Conservation (phyloP, 2,888 invertebrate genomes). For the Epinotia brunnichana region DNA sequence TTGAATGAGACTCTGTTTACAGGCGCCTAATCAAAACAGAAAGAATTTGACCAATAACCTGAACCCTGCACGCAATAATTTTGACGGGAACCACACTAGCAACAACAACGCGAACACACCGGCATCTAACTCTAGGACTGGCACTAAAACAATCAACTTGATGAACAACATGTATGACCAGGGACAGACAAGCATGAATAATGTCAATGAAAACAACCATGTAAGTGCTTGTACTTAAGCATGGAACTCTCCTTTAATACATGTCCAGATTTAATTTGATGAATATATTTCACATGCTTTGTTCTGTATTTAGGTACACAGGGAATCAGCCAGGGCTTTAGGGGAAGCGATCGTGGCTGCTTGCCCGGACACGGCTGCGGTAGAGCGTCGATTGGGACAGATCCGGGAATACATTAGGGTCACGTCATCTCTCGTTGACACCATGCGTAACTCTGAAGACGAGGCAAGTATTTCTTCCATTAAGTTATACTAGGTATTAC, state of each 20-base stretch:
- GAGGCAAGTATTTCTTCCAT: constrained; percentile 76
- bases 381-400: constrained; percentile 87
- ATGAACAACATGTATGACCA: constrained; percentile 81
- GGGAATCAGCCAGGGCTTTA: constrained; percentile 74
- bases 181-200: constrained; percentile 73
- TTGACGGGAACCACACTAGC: constrained; percentile 69
- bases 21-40: constrained; percentile 75
- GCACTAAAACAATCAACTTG: constrained; percentile 75
- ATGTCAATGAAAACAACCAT: constrained; percentile 74
- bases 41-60: constrained; percentile 77
- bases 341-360: constrained; percentile 79
- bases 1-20: constrained; percentile 47
- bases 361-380: constrained; percentile 86
- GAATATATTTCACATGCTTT: not conserved
- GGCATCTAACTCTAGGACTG: constrained; percentile 65
- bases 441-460: constrained; percentile 87
- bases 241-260: not conserved
- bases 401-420: constrained; percentile 89
- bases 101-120: constrained; percentile 71
- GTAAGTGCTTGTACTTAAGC: constrained; percentile 54
- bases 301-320: constrained; percentile 60
- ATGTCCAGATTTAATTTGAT: not conserved
- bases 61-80: constrained; percentile 75
- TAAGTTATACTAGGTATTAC: not conserved
- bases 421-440: constrained; percentile 87